phyloP scores from a whole-genome alignment of 2,888 invertebrate species.

The Drosophila pseudotalamancana region DNA sequence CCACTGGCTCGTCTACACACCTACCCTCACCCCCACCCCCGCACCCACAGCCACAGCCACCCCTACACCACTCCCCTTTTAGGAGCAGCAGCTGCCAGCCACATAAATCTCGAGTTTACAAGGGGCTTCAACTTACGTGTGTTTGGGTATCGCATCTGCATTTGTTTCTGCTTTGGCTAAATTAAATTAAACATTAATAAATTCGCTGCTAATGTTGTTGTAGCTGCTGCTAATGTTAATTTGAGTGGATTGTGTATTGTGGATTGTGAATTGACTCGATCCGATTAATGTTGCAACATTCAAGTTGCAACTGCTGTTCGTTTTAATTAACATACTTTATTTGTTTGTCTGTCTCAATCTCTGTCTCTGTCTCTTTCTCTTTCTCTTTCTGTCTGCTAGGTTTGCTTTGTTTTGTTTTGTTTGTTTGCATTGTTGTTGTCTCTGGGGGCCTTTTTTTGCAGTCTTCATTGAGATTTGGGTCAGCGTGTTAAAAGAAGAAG shows the following conservation, averaged over 20 bases:
- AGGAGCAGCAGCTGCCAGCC: constrained; percentile 29
- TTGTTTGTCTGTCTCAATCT: constrained; percentile 8
- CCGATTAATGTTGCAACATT: constrained; percentile 58
- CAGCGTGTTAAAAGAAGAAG: constrained; percentile 4
- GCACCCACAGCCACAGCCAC: constrained; percentile 9
- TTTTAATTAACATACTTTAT: constrained; percentile 62
- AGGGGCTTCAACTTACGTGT: constrained; percentile 5
- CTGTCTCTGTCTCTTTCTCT: no score
- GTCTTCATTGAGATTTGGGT: constrained; percentile 34
- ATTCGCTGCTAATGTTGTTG: constrained; percentile 32
- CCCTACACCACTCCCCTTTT: no score
- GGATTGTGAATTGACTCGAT: constrained; percentile 28
- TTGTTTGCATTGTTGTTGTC: constrained; percentile 18
- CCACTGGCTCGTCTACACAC: background rate
- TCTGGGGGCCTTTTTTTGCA: constrained; percentile 36
- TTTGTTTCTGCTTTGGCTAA: constrained; percentile 24
- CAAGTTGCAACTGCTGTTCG: constrained; percentile 38
- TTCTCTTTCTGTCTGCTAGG: no score
- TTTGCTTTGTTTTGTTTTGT: no score
- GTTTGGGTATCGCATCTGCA: constrained; percentile 5
- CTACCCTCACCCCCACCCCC: constrained; percentile 3
- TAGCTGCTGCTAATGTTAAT: constrained; percentile 54
- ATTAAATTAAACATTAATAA: constrained; percentile 62
- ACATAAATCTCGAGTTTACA: constrained; percentile 37
- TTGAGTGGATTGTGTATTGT: no score